Evolutionary conservation across 2,888 invertebrate species (phyloP), one percentile per base, ranked within the genome.

Genomic region (Hetaerina titia): DNA sequence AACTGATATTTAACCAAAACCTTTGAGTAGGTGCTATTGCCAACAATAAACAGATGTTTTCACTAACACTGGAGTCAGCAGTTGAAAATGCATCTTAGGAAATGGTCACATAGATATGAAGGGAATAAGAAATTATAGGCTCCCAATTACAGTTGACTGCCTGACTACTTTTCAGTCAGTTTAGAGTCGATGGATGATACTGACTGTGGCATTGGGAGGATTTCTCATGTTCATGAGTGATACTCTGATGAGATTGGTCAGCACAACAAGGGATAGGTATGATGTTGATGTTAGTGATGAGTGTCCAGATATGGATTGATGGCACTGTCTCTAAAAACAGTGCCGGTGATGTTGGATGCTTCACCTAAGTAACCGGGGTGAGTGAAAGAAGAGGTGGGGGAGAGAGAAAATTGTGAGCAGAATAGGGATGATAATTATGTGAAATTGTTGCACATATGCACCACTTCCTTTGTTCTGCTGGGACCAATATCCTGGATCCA

Each of bases 401-500:
- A 92, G 92, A 57, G 92, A 92, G 57, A 92, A 92, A 45, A 92
- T 92, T 56, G 92, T 69, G 22, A 92, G 92, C 45, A 92, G 69
- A 19, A 92, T 8, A 19, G 92, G 92, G 58, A 89, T 58, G 69
- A 92, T 92, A 31, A 92, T 69, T 25, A 92, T n/a, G 45, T 92
- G 92, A 25, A 92, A 92, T 69, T 45, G 69, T n/a, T 92, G 92
- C 92, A 92, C 56, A 56, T 56, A 56, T 56, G 56, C 60, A 69
- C 92, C 69, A 69, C 69, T 69, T 74, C 92, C 92, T 92, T 92
- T 90, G 60, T 96, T 96, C 95, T 96, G 96, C 94, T 96, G 96
- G 0, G 96, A 96, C 95, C 96, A 96, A 95, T 96, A 97, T 15
- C 98, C 98, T 0, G 98, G 97, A 96, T 99, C 98, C 19, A 98